These are phyloP conservation scores for Agonopterix subpropinquella DNA, from an alignment of 2,888 invertebrate species.

Conservation along the genomic window DNA sequence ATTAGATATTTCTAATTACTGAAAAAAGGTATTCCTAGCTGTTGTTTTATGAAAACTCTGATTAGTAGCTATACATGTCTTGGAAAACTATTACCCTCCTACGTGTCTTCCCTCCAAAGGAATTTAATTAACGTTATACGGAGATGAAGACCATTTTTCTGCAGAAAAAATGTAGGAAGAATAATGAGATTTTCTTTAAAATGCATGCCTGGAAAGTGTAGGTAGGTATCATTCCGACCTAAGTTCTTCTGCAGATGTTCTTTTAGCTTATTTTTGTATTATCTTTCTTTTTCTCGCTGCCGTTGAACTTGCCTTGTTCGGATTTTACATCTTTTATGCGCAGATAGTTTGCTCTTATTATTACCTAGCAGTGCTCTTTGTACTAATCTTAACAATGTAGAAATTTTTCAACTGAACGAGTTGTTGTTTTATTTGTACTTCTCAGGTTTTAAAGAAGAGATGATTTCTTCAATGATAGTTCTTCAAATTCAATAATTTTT, in stretches of 20 bases:
- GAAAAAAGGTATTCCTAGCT: too few species aligned
- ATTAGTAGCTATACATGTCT: too few species aligned
- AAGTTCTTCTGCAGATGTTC: too few species aligned
- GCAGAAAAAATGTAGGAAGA: conserved; percentile 23
- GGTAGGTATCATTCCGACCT: too few species aligned
- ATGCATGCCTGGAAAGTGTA: conserved; percentile 8
- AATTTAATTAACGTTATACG: conserved; percentile 45
- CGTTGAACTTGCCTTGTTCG: too few species aligned
- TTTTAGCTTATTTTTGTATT: too few species aligned
- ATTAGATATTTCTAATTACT: too few species aligned
- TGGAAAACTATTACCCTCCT: not conserved
- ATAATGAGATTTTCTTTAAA: conserved; percentile 17
- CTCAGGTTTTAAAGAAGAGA: not conserved
- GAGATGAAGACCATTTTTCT: conserved; percentile 29
- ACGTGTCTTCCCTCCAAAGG: conserved; percentile 16
- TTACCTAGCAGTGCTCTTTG: conserved; percentile 29
- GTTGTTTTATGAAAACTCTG: too few species aligned
- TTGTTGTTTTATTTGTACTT: not conserved
- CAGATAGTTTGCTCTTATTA: not conserved
- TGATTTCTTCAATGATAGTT: not conserved
- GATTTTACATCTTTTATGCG: too few species aligned
- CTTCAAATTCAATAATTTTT: not conserved
- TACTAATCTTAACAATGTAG: conserved; percentile 17
- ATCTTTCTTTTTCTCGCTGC: too few species aligned
- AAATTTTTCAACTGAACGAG: conserved; percentile 1